A percentile compares a stretch with the other conserved stretches of the same genome.
Conservation (phyloP, 2,888 invertebrate species). For the Leptinotarsa haldemani region DNA sequence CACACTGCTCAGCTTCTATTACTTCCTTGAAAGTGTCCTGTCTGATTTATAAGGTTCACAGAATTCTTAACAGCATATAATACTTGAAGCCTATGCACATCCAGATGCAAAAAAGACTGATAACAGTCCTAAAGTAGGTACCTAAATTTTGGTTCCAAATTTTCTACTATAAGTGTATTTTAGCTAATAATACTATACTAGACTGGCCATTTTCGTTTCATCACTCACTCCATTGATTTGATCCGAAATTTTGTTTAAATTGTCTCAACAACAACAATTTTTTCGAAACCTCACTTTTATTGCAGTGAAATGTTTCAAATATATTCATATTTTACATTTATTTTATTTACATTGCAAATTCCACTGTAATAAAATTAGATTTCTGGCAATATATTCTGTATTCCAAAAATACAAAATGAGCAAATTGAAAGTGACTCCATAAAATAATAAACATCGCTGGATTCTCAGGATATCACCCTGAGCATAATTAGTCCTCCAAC, state of each 20-base stretch:
- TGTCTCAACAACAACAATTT: not conserved
- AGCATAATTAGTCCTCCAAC: not conserved
- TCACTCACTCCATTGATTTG: conserved; percentile 53
- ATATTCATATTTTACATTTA: conserved; percentile 1
- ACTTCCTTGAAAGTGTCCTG: conserved; percentile 46
- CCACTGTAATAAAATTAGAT: not conserved
- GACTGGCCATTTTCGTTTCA: conserved; percentile 73
- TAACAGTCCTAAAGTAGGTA: conserved; percentile 57
- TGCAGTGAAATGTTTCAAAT: not conserved
- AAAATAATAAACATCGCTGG: too few relatives aligned
- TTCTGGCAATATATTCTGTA: not conserved
- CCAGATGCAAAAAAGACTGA: conserved; percentile 62
- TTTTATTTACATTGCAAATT: conserved; percentile 3
- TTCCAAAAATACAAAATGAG: not conserved
- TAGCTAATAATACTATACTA: conserved; percentile 69
- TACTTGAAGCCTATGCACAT: conserved; percentile 66
- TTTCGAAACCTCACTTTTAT: not conserved
- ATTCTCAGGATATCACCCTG: too few relatives aligned
- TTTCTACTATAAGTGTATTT: conserved; percentile 64
- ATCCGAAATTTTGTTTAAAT: not conserved
- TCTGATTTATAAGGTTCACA: conserved; percentile 61
- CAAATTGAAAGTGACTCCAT: not conserved
- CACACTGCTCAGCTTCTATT: conserved; percentile 17
- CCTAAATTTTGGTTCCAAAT: conserved; percentile 66
- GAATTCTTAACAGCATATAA: conserved; percentile 60